These are phyloP conservation scores for Serinus canaria DNA, from an alignment of 2,113 vertebrate genomes.

Conservation along the genomic window DNA sequence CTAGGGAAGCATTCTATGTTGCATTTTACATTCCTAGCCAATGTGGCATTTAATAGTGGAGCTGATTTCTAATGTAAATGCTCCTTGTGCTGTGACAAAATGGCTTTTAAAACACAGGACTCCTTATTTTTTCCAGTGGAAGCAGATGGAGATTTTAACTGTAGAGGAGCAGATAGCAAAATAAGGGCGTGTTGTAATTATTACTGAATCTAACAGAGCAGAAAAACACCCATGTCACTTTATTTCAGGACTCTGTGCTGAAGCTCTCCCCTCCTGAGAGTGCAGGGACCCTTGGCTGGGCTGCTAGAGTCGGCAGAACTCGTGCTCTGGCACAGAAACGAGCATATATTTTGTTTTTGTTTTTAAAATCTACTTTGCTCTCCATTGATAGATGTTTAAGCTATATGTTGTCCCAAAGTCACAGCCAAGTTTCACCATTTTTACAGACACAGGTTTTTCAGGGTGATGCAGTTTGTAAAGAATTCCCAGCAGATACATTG, in stretches of 20 bases:
- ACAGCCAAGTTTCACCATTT: neutral
- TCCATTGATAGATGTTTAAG: neutral
- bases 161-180: neutral
- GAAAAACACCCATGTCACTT: rapidly evolving
- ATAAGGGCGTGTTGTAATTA: neutral
- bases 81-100: neutral
- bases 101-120: neutral
- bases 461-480: neutral
- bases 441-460: neutral
- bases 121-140: neutral
- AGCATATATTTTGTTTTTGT: neutral
- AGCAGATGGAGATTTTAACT: neutral
- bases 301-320: neutral
- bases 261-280: neutral
- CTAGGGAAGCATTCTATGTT: neutral
- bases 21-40: neutral
- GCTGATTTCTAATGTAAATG: neutral
- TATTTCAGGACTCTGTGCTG: neutral
- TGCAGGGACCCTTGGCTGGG: neutral
- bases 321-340: rapidly evolving
- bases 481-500: neutral
- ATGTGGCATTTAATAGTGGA: neutral
- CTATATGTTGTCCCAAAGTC: neutral
- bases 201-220: neutral
- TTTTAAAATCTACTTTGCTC: neutral